Evolutionary conservation across 2,113 vertebrate genomes (phyloP), one percentile per base, ranked within the genome.

Genomic region (Tyto alba): DNA sequence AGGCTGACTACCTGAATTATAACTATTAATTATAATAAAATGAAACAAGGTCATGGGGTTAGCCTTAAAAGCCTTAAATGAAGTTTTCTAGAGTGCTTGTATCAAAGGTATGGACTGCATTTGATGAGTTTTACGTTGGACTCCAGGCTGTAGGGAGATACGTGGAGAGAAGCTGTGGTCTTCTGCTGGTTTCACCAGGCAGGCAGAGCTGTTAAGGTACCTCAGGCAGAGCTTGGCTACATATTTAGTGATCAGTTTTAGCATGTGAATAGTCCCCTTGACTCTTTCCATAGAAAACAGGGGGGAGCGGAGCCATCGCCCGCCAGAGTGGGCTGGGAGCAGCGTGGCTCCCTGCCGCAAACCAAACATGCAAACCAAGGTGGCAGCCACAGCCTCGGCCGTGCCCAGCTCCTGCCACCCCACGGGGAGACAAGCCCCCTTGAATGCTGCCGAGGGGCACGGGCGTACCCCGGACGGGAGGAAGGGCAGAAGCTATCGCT

Each of bases 381-480:
- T 45, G 55, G 69, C 59, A 68, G 40, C n/a, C 32, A 4, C 55
- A 29, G n/a, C 55, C 74, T 23, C 4, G 2, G 53, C 30, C 19
- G 0, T 48, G 82, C n/a, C 64, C 5, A 3, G 62, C 45, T 72
- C 26, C 47, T 2, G 2, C 20, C 63, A 38, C 9, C 41, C 20
- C 40, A 13, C 9, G 5, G 64, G 43, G 48, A 73, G 32, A 48
- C 1, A 9, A 69, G 29, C 4, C 50, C 56, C 50, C 36, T 15
- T 8, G 11, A 48, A 34, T 16, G 57, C 53, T 68, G 47, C 23
- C 19, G n/a, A 45, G 36, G 13, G 20, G 12, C 17, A 18, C 20
- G 41, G 52, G n/a, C 3, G 2, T 47, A n/a, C 13, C 50, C 2
- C 0, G 0, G 16, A 2, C 1, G 1, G 45, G 84, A 71, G 9